phyloP scores from a whole-genome alignment of 2,113 vertebrate genomes.

The Stictonetta naevosa region DNA sequence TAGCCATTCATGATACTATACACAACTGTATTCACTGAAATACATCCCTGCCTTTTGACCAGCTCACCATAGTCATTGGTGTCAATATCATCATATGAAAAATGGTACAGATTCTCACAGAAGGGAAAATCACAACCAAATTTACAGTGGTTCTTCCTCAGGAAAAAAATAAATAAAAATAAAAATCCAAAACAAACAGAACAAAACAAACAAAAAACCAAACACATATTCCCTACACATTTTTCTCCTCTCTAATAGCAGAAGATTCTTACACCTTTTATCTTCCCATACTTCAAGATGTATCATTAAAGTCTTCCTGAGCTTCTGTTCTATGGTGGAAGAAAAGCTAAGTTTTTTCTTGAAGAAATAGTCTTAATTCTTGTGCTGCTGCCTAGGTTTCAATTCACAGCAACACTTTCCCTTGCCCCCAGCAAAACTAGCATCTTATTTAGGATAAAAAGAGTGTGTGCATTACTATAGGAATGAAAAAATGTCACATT shows the following conservation, averaged over 20 bases:
- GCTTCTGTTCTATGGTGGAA: not conserved
- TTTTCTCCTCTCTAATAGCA: not conserved
- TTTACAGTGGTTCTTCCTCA: not conserved
- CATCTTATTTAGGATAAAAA: not conserved
- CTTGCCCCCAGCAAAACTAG: not conserved
- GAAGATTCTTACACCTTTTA: not conserved
- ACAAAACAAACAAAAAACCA: not conserved
- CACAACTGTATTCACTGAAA: not conserved
- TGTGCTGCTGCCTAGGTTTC: not conserved
- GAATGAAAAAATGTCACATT: not conserved
- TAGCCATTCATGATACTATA: not conserved
- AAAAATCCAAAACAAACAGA: too few relatives aligned
- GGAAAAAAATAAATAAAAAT: not conserved
- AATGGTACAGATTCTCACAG: not conserved
- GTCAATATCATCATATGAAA: not conserved
- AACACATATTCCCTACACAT: not conserved
- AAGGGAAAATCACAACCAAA: not conserved
- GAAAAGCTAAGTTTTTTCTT: not conserved
- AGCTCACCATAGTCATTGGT: not conserved
- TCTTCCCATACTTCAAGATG: not conserved
- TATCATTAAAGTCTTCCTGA: not conserved
- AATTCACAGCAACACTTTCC: not conserved
- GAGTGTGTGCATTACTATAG: not conserved
- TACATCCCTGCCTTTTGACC: not conserved
- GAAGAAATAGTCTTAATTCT: not conserved